Conservation (phyloP, 2,113 vertebrate species). For the Ameiurus melas region DNA sequence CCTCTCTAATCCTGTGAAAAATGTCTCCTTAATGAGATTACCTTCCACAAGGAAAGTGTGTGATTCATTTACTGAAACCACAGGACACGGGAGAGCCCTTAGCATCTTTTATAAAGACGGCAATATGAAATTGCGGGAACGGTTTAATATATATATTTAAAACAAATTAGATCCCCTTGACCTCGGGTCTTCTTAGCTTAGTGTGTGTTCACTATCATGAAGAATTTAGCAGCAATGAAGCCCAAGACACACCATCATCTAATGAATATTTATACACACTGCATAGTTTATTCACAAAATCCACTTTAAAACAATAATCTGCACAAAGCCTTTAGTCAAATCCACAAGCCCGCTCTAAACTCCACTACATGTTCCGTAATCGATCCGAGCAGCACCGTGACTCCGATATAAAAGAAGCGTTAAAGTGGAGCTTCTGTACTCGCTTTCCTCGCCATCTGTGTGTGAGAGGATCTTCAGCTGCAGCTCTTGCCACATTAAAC, state of each 20-base stretch:
- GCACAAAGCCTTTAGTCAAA: neutral
- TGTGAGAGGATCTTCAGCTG: neutral
- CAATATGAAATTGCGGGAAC: neutral
- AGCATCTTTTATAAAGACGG: neutral
- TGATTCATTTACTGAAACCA: neutral
- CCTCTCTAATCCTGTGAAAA: constrained; percentile 6
- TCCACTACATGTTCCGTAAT: neutral
- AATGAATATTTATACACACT: constrained; percentile 11
- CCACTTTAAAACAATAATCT: constrained; percentile 1
- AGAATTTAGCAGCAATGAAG: neutral
- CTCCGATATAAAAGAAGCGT: neutral
- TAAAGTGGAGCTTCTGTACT: neutral
- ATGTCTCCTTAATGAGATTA: constrained; percentile 14
- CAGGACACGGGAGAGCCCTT: neutral
- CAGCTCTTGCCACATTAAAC: neutral
- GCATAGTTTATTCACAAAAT: neutral
- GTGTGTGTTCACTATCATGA: neutral
- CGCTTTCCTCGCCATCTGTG: neutral
- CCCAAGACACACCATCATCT: neutral
- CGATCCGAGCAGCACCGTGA: neutral
- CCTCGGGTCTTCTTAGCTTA: neutral
- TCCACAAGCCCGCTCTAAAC: neutral
- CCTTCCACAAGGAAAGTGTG: neutral
- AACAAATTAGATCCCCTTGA: neutral
- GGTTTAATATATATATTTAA: neutral